These are phyloP conservation scores for Leistus spinibarbis DNA, from an alignment of 2,888 invertebrate species.

Conservation along the genomic window DNA sequence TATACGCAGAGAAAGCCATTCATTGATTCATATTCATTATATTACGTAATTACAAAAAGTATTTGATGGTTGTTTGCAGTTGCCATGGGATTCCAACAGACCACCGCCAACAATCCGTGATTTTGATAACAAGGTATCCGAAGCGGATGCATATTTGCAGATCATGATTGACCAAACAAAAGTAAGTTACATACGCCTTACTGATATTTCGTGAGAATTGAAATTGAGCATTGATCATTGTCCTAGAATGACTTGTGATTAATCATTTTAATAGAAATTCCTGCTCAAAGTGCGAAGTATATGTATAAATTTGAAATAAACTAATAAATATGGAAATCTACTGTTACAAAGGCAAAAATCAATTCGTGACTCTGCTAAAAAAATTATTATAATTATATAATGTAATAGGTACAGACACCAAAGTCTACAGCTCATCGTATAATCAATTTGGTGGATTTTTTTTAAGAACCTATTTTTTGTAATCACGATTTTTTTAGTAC, in stretches of 20 bases:
- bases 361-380: too few relatives aligned
- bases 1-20: too few relatives aligned
- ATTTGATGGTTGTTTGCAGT: constrained; percentile 52
- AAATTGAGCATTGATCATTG: not conserved
- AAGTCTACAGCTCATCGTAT: too few relatives aligned
- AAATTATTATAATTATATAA: too few relatives aligned
- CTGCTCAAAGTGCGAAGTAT: not conserved
- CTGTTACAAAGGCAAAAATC: too few relatives aligned
- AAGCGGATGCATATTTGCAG: constrained; percentile 96
- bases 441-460: too few relatives aligned
- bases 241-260: not conserved
- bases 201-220: not conserved
- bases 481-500: too few relatives aligned
- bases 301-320: not conserved
- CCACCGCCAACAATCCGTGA: constrained; percentile 67
- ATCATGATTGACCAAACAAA: constrained; percentile 92
- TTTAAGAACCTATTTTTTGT: too few relatives aligned
- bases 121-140: constrained; percentile 88
- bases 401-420: too few relatives aligned
- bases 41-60: not conserved
- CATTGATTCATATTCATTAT: not conserved
- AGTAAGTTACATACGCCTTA: constrained; percentile 55
- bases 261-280: not conserved
- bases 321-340: too few relatives aligned
- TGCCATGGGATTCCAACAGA: constrained; percentile 64